Evolutionary conservation across 2,888 invertebrate species (phyloP), one percentile per base, ranked within the genome.

Genomic region (Oegoconia quadripuncta): DNA sequence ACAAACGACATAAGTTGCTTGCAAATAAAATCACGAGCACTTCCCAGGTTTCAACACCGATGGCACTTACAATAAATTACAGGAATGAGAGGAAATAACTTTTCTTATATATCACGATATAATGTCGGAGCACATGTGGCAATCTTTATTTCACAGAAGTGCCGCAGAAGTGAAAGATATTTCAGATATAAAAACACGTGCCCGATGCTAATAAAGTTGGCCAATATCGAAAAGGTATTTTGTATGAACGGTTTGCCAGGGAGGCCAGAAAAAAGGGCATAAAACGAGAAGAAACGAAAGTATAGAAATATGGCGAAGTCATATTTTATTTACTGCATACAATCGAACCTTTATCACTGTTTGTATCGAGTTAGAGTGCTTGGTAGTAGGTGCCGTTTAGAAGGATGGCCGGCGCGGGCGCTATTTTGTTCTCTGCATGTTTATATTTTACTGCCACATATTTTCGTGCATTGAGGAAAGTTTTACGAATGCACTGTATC

Each of bases 251-350:
- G 71, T 80, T 81, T 80, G 71, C 71, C 65, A 65, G 68, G 57
- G 74, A 76, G 67, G 72, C 77, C 74, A 79, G 73, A 80, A 79
- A 80, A 82, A 80, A 74, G 67, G 80, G 75, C 74, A 76, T 83
- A 84, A 86, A 80, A 80, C 62, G 68, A 59, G 69, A 77, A 80
- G 77, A 82, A 82, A 79, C 78, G 79, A 81, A 83, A 77, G 80
- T 79, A n/a, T n/a, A 76, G 80, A 84, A 83, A 82, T 82, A 86
- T 81, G 80, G 74, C 70, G 77, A 77, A 82, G 80, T 82, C 80
- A 86, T 88, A 86, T 87, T 83, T 87, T 88, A 87, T 88, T 87
- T 87, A 86, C 86, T 83, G 78, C 79, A 81, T 77, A 83, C 86
- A 87, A 86, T 86, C 72, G 84, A 78, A 76, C 83, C 81, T 86